Conservation (phyloP, 2,797 vertebrate genomes). For the Sebastiscus albofasciatus region DNA sequence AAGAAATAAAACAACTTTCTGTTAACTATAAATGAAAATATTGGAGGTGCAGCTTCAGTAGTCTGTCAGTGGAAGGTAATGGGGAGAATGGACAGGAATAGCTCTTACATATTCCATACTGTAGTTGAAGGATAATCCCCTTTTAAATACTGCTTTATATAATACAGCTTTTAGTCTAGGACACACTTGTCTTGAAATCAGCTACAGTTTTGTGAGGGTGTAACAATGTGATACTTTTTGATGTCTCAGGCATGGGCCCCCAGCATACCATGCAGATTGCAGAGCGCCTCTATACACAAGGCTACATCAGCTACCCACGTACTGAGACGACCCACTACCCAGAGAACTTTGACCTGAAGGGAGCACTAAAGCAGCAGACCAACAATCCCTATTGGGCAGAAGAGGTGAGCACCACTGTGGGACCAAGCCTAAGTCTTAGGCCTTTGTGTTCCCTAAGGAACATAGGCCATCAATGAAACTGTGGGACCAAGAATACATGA, state of each 20-base stretch:
- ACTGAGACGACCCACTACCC: slow-evolving; percentile 98
- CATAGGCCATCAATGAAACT: background rate
- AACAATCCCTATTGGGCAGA: slow-evolving; percentile 92
- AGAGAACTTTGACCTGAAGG: slow-evolving; percentile 96
- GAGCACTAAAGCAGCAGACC: slow-evolving; percentile 90
- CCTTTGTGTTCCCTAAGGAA: background rate
- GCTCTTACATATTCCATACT: background rate
- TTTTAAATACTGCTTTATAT: background rate
- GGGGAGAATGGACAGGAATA: background rate
- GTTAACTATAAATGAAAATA: background rate
- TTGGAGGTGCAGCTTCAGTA: background rate
- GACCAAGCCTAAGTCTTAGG: background rate
- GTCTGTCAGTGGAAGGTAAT: background rate
- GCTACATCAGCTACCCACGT: slow-evolving; percentile 99
- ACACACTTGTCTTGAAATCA: background rate
- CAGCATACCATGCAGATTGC: slow-evolving; percentile 98
- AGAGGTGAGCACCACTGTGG: slow-evolving; percentile 80
- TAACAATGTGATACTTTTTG: background rate
- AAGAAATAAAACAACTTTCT: background rate
- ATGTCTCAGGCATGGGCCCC: slow-evolving; percentile 91
- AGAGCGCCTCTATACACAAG: slow-evolving; percentile 95
- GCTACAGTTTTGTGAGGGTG: background rate
- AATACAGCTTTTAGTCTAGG: background rate
- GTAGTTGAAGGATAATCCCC: background rate
- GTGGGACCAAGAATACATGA: background rate